Conservation (phyloP, 92 coral and sea anemone genomes). For the Nematostella vectensis region DNA sequence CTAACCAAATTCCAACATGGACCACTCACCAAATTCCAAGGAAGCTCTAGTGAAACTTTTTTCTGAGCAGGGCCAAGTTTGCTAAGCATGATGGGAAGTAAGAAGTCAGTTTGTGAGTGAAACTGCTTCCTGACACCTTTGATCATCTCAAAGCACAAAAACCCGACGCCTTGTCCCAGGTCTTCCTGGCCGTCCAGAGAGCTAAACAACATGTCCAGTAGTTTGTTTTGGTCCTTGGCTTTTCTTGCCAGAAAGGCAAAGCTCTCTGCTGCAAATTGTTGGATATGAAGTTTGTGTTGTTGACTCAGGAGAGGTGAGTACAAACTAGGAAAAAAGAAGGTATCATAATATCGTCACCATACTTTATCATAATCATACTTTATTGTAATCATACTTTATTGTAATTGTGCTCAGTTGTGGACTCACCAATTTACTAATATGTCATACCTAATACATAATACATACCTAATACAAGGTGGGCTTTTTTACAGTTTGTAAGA, state of each 20-base stretch:
- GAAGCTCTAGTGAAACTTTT: slow-evolving; percentile 1
- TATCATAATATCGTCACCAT: background rate
- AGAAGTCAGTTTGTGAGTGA: slow-evolving; percentile 70
- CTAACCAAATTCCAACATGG: too few species aligned
- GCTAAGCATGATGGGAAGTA: slow-evolving; percentile 52
- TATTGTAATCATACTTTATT: background rate
- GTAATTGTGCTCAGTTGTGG: background rate
- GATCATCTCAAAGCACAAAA: slow-evolving; percentile 72
- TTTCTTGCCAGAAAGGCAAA: slow-evolving; percentile 87
- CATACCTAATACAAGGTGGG: too few species aligned
- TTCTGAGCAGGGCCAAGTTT: slow-evolving; percentile 49
- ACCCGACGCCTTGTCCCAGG: slow-evolving; percentile 76
- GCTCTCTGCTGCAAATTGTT: slow-evolving; percentile 94
- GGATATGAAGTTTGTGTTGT: slow-evolving; percentile 68
- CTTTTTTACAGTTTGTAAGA: too few species aligned
- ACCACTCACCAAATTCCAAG: slow-evolving; percentile 59
- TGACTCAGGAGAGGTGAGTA: slow-evolving; percentile 72
- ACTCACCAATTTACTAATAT: background rate
- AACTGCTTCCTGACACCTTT: slow-evolving; percentile 81
- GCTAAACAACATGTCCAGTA: slow-evolving; percentile 44
- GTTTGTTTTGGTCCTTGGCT: slow-evolving; percentile 47
- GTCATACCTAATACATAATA: too few species aligned
- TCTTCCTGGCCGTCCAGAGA: slow-evolving; percentile 36
- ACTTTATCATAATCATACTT: background rate
- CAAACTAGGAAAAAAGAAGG: slow-evolving; percentile 14